A percentile compares a stretch with the other conserved stretches of the same genome.
Evolutionary conservation across 2,888 invertebrate genomes (phyloP).

Genomic region (Zeuzera pyrina): DNA sequence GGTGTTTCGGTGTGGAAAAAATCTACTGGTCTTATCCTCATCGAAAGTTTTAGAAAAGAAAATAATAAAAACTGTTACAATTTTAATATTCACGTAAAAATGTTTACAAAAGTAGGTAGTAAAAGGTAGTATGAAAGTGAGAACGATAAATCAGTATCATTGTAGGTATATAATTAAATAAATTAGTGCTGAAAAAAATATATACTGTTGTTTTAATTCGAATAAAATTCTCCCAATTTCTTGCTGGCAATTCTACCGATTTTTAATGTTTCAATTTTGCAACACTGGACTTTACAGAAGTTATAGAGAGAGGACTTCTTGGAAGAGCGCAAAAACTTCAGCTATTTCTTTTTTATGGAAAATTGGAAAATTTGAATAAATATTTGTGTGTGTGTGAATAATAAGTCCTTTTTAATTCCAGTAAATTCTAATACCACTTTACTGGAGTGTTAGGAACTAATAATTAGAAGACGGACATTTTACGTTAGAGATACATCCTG

Average conservation of each 20-base stretch:
- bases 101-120: not conserved
- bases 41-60: not conserved
- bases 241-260: not conserved
- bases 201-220: not conserved
- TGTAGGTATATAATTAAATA: not conserved
- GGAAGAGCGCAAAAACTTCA: too few relatives aligned
- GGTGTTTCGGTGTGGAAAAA: too few relatives aligned
- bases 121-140: not conserved
- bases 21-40: not conserved
- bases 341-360: too few relatives aligned
- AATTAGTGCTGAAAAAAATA: not conserved
- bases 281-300: conserved; percentile 1
- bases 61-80: not conserved
- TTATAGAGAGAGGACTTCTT: too few relatives aligned
- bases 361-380: too few relatives aligned
- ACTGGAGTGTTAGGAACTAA: too few relatives aligned
- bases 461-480: too few relatives aligned
- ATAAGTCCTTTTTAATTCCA: too few relatives aligned
- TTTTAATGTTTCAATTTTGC: not conserved
- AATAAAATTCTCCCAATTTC: not conserved
- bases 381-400: too few relatives aligned
- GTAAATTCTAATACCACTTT: too few relatives aligned
- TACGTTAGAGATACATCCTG: too few relatives aligned
- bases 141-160: not conserved
- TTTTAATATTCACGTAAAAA: conserved; percentile 1